These are phyloP conservation scores for Hydriomena furcata DNA, from an alignment of 2,888 invertebrate species.

Conservation along the genomic window DNA sequence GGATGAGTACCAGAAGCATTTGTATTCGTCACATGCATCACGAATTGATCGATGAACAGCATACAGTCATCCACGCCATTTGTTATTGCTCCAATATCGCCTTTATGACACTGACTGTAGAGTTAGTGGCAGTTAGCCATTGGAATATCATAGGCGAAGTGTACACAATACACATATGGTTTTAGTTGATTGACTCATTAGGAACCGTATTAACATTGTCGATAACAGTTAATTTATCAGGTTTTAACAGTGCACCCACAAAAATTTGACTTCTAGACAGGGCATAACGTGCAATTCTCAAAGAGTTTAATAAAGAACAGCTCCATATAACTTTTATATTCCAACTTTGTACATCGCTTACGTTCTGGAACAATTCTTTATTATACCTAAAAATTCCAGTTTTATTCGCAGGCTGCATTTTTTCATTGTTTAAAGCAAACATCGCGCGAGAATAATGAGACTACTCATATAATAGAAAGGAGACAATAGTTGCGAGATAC, in stretches of 20 bases:
- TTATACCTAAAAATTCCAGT: too few species aligned
- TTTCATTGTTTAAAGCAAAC: constrained; percentile 17
- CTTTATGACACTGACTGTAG: constrained; percentile 8
- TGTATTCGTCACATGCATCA: constrained; percentile 32
- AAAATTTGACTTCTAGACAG: too few species aligned
- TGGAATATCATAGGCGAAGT: background rate
- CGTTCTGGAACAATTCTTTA: background rate
- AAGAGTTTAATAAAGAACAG: too few species aligned
- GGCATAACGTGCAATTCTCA: too few species aligned
- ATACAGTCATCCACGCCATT: constrained; percentile 10
- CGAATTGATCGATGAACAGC: constrained; percentile 28
- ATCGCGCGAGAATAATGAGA: constrained; percentile 32
- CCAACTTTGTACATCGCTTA: background rate
- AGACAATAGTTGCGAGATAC: constrained; percentile 29
- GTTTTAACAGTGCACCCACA: too few species aligned
- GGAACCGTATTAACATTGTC: constrained; percentile 14
- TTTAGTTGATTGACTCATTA: constrained; percentile 13
- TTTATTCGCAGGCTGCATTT: constrained; percentile 5
- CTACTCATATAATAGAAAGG: constrained; percentile 36
- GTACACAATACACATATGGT: constrained; percentile 1
- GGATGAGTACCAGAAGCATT: constrained; percentile 22
- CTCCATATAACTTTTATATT: background rate
- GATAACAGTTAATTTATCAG: background rate
- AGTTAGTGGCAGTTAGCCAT: background rate
- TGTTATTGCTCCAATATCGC: constrained; percentile 14